Percentiles rank a stretch among this genome's conserved stretches.
phyloP scores from a whole-genome alignment of 2,113 vertebrate species.

The Hyla sarda region DNA sequence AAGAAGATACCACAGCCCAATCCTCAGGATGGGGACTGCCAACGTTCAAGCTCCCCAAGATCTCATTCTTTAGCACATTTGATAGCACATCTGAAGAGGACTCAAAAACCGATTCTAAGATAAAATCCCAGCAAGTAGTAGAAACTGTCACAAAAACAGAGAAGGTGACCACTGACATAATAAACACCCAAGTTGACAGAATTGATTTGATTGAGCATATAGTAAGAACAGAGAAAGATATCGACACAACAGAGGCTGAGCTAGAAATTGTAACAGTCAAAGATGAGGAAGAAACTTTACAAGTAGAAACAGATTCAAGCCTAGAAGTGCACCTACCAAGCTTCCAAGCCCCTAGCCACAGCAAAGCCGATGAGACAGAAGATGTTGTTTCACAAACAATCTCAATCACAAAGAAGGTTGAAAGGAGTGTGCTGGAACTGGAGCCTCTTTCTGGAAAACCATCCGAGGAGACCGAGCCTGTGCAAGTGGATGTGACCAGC shows the following conservation, averaged over 20 bases:
- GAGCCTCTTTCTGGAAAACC: not conserved
- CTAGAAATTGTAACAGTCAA: not conserved
- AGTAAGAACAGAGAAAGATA: not conserved
- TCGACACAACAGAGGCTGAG: not conserved
- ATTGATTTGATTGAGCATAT: not conserved
- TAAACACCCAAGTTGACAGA: not conserved
- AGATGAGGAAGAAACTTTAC: not conserved
- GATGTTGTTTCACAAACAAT: not conserved
- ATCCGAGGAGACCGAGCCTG: not conserved
- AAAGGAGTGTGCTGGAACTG: not conserved
- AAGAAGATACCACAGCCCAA: not conserved
- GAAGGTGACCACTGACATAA: not conserved
- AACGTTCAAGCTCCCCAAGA: not conserved
- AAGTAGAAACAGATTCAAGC: not conserved
- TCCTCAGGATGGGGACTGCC: not conserved
- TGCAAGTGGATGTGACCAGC: not conserved
- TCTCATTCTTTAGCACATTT: not conserved
- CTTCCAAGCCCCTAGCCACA: too few relatives aligned
- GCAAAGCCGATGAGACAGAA: too few relatives aligned
- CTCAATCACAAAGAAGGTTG: not conserved
- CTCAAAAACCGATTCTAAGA: not conserved
- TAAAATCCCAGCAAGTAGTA: not conserved
- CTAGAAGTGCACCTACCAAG: too few relatives aligned
- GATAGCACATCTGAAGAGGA: not conserved
- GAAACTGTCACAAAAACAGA: not conserved